Evolutionary conservation across 35 echinoderm and acorn worm species (phyloP).

Genomic region (Heliocidaris erythrogramma): DNA sequence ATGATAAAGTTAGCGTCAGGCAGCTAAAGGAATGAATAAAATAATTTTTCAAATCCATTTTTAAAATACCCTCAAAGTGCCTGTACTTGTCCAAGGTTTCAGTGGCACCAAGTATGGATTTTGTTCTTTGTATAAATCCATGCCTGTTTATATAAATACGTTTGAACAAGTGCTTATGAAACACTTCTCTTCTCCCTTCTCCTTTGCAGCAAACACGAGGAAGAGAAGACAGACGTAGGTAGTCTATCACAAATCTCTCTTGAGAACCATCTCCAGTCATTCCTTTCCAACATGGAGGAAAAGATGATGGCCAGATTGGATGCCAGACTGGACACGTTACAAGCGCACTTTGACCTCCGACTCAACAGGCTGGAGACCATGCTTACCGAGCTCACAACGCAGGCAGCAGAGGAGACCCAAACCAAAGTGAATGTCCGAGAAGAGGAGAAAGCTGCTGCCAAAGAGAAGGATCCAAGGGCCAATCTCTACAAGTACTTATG

Average conservation of each 20-base stretch:
- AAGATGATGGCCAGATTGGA: not conserved
- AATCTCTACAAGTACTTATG: not conserved
- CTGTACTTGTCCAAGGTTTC: too few relatives aligned
- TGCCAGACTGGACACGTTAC: not conserved
- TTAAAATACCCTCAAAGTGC: too few relatives aligned
- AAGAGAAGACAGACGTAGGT: not conserved
- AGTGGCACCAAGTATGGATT: too few relatives aligned
- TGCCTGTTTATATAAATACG: too few relatives aligned
- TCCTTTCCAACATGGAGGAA: not conserved
- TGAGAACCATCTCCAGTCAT: not conserved
- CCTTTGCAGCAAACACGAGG: not conserved
- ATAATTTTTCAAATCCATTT: too few relatives aligned
- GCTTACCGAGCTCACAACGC: not conserved
- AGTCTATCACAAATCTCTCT: not conserved
- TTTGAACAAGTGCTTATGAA: too few relatives aligned
- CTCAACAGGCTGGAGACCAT: not conserved
- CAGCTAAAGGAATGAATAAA: too few relatives aligned
- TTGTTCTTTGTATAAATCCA: too few relatives aligned
- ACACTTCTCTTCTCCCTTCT: too few relatives aligned
- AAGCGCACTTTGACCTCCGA: constrained; percentile 10
- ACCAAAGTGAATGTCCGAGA: not conserved
- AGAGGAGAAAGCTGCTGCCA: not conserved
- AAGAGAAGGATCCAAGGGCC: not conserved
- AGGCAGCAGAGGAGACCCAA: not conserved
- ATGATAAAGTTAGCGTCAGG: too few relatives aligned